Percentiles rank a stretch among this genome's conserved stretches.
Conservation (phyloP, 2,113 vertebrate species). For the Brachionichthys hirsutus region DNA sequence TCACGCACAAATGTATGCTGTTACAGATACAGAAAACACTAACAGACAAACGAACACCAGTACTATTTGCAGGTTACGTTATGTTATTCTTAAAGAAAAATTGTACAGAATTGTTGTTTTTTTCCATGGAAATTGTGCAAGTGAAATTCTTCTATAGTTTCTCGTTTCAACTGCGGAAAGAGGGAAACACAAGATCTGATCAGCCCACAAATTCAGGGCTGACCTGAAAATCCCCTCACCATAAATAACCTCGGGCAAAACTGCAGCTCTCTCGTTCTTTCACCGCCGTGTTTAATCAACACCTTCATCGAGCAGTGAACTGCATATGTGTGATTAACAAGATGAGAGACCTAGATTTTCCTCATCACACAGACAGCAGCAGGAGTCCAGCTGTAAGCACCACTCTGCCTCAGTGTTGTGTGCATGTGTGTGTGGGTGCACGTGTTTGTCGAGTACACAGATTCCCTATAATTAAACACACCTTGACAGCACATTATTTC, state of each 20-base stretch:
- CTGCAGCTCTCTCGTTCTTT: slow-evolving; percentile 19
- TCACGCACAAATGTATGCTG: too few relatives aligned
- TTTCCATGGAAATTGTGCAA: too few relatives aligned
- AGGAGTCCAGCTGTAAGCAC: slow-evolving; percentile 52
- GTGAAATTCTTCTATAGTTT: too few relatives aligned
- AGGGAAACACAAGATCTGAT: slow-evolving; percentile 11
- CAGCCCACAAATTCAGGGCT: slow-evolving; percentile 2
- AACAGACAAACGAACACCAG: too few relatives aligned
- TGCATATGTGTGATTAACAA: slow-evolving; percentile 61
- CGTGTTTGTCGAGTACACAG: slow-evolving; percentile 14
- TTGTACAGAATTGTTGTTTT: too few relatives aligned
- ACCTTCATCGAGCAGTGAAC: slow-evolving; percentile 45
- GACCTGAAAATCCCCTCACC: slow-evolving; percentile 15
- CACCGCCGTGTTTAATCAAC: slow-evolving; percentile 58
- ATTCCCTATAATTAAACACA: slow-evolving; percentile 55
- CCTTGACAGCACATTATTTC: slow-evolving; percentile 40
- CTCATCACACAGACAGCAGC: slow-evolving; percentile 43
- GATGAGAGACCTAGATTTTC: slow-evolving; percentile 64
- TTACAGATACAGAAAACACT: too few relatives aligned
- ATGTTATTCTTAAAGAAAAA: too few relatives aligned
- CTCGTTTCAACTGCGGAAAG: not conserved
- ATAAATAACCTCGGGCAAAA: slow-evolving; percentile 2
- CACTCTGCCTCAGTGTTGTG: slow-evolving; percentile 11
- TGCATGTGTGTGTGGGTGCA: not conserved
- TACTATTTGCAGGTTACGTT: too few relatives aligned